Evolutionary conservation across 2,888 invertebrate species (phyloP), one percentile per base, ranked within the genome.

Genomic region (Rhagonycha lutea): DNA sequence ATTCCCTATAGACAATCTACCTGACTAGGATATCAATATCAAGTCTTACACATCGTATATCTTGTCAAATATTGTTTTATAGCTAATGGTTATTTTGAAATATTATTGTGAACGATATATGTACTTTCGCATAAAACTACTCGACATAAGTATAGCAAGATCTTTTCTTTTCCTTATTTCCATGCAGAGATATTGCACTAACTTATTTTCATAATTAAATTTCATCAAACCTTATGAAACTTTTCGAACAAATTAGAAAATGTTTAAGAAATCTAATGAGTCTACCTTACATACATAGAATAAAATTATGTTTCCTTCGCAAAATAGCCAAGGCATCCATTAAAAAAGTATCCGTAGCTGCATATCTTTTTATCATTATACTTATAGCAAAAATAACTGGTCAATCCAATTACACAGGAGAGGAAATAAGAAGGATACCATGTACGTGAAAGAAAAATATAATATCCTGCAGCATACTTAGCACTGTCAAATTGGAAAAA

Each of bases 11-110:
- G 84, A 84, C 83, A 78, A 76, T 73, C 80, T 84, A 85, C 85
- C 85, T 85, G 85, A 85, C 85, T 84, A 80, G 84, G 82, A 81
- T 85, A 85, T 85, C 85, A 85, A 85, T 85, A 84, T 81, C 80
- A 81, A 81, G 73, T 79, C 82, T 80, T 83, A 83, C 84, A 84
- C 84, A 83, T 85, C 84, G 83, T 85, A 83, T 81, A 82, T 85
- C 85, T 84, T 85, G 85, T 85, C 85, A 84, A 85, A 85, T 84
- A 83, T 85, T 84, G 84, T 84, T 84, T 79, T 81, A 79, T 81
- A 77, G 81, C 83, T 85, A 85, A 85, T 85, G 85, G 84, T 82
- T 84, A 83, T 83, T 83, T 83, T 85, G 85, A 85, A 84, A 84
- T 84, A 85, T 85, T 84, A 84, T 84, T 84, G 82, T 60, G 62